These are phyloP conservation scores for Coleophora flavipennella DNA, from an alignment of 2,888 invertebrate species.

Conservation along the genomic window DNA sequence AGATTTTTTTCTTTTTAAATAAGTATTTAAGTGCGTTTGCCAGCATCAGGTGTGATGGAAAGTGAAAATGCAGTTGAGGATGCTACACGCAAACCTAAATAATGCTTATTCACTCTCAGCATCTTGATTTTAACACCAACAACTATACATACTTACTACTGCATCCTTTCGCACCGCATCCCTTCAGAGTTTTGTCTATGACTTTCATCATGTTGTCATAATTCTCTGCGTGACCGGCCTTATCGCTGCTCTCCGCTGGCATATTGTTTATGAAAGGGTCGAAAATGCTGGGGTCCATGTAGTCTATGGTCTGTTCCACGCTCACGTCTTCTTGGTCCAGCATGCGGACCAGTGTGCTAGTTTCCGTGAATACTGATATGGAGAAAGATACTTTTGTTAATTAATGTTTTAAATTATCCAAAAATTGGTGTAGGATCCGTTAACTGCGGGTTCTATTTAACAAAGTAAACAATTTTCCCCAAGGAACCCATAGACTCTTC, in stretches of 20 bases:
- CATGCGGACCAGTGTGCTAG: slow-evolving; percentile 35
- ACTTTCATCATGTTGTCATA: slow-evolving; percentile 38
- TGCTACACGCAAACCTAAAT: no score
- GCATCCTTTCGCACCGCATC: slow-evolving; percentile 41
- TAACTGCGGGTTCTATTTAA: no score
- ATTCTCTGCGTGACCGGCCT: slow-evolving; percentile 31
- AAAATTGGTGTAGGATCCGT: no score
- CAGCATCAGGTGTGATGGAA: no score
- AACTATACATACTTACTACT: slow-evolving; percentile 28
- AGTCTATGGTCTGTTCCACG: slow-evolving; percentile 21
- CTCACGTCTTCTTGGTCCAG: slow-evolving; percentile 36
- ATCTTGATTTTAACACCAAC: not conserved
- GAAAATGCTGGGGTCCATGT: slow-evolving; percentile 33
- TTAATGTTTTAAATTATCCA: no score
- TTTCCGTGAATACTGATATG: slow-evolving; percentile 26
- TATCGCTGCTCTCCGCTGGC: slow-evolving; percentile 31
- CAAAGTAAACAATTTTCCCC: no score
- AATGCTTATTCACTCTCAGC: no score
- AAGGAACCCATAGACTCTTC: no score
- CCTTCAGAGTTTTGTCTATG: slow-evolving; percentile 28
- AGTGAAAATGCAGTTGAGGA: no score
- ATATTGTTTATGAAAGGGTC: slow-evolving; percentile 31
- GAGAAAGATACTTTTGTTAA: no score
- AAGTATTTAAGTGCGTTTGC: no score
- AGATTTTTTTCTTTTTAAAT: no score